phyloP scores from a whole-genome alignment of 2,888 invertebrate genomes.

The Nudaria mundana region DNA sequence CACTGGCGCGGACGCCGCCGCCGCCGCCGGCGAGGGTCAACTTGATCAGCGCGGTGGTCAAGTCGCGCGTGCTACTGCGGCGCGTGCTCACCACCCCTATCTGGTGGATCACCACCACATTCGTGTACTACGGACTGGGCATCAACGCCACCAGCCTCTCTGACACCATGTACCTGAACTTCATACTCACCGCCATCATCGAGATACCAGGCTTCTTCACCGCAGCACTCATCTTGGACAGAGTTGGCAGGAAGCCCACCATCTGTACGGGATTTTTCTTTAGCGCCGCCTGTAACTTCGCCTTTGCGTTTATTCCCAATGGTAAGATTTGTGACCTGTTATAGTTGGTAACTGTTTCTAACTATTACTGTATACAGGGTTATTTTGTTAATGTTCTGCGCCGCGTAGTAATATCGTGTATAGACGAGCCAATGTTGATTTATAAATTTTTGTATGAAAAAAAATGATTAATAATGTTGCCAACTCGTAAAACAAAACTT shows the following conservation, averaged over 20 bases:
- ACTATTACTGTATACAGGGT: too few relatives aligned
- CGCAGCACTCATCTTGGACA: slow-evolving; percentile 82
- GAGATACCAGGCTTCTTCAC: slow-evolving; percentile 87
- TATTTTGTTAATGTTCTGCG: too few relatives aligned
- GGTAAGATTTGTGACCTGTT: neutral
- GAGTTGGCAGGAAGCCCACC: slow-evolving; percentile 82
- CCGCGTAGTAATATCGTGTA: too few relatives aligned
- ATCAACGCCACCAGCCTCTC: slow-evolving; percentile 87
- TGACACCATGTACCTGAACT: slow-evolving; percentile 88
- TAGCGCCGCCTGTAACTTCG: slow-evolving; percentile 74
- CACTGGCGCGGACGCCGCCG: too few relatives aligned
- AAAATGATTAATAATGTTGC: too few relatives aligned
- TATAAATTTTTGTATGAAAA: too few relatives aligned
- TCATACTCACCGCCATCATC: slow-evolving; percentile 81
- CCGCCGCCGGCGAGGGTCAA: slow-evolving; percentile 13
- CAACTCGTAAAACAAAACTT: too few relatives aligned
- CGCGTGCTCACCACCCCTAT: slow-evolving; percentile 85
- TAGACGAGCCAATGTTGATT: too few relatives aligned
- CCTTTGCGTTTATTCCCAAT: slow-evolving; percentile 60
- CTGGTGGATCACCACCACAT: slow-evolving; percentile 89
- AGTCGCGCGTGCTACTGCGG: slow-evolving; percentile 74
- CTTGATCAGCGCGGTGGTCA: slow-evolving; percentile 59
- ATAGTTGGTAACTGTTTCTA: neutral
- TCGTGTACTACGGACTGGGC: slow-evolving; percentile 90
- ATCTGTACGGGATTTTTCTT: slow-evolving; percentile 81